These are phyloP conservation scores for Ips typographus DNA, from an alignment of 1,140 invertebrate species.

Conservation along the genomic window DNA sequence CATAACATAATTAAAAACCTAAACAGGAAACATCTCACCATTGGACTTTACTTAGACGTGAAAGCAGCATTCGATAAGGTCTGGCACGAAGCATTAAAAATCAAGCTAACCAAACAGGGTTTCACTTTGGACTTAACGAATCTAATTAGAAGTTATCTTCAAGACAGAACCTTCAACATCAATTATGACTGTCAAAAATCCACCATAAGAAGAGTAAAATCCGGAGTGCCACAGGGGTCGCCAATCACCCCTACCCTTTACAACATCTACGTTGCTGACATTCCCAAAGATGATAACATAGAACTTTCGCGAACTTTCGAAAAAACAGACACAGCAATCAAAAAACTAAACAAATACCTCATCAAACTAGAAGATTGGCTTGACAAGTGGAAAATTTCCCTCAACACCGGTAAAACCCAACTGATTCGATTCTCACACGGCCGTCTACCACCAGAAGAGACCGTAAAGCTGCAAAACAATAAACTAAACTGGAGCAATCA, in stretches of 20 bases:
- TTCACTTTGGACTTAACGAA: not conserved
- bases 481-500: not conserved
- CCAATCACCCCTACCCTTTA: constrained; percentile 7
- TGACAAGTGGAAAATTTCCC: not conserved
- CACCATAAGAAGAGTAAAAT: not conserved
- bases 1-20: not conserved
- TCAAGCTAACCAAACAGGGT: constrained; percentile 2
- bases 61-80: constrained; percentile 26
- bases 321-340: not conserved
- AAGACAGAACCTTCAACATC: not conserved
- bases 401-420: constrained; percentile 1
- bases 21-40: constrained; percentile 8
- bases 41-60: constrained; percentile 5
- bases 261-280: constrained; percentile 18
- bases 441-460: not conserved
- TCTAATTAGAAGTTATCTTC: constrained; percentile 1
- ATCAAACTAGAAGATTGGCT: not conserved
- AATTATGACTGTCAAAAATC: not conserved
- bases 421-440: not conserved
- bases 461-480: not conserved
- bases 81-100: constrained; percentile 18
- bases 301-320: too few relatives aligned
- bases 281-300: not conserved
- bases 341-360: not conserved
- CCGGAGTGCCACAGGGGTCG: constrained; percentile 19